phyloP scores from a whole-genome alignment of 2,888 invertebrate species.

The Cataglyphis livida region DNA sequence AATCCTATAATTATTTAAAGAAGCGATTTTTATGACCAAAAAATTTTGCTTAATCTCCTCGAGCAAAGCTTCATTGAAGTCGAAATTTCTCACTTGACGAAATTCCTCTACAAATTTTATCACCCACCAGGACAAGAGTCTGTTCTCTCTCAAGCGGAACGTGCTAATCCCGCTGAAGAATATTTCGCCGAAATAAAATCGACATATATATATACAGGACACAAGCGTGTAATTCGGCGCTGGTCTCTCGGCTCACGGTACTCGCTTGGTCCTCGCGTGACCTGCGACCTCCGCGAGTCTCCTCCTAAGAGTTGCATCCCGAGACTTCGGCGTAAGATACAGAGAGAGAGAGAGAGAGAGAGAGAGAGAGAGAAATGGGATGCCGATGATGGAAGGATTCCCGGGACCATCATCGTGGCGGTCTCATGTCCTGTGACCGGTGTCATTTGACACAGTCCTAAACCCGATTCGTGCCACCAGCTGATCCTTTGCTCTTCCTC shows the following conservation, averaged over 20 bases:
- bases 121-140: not conserved
- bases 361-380: constrained; percentile 36
- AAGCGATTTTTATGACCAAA: not conserved
- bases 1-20: not conserved
- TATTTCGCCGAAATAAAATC: constrained; percentile 37
- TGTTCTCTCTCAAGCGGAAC: not conserved
- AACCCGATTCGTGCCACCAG: constrained; percentile 83
- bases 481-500: constrained; percentile 71
- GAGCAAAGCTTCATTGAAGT: not conserved
- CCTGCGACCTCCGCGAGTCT: constrained; percentile 78
- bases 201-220: constrained; percentile 55
- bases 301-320: constrained; percentile 56
- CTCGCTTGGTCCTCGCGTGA: constrained; percentile 80
- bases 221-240: constrained; percentile 78
- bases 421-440: constrained; percentile 61
- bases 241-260: constrained; percentile 74
- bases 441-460: constrained; percentile 85
- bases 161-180: not conserved
- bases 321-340: constrained; percentile 47
- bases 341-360: constrained; percentile 32
- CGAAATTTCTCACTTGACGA: not conserved
- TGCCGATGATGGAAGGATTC: constrained; percentile 60
- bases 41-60: not conserved
- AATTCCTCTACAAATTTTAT: not conserved
- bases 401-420: constrained; percentile 60